Conservation (phyloP, 2,797 vertebrate species). For the Megalops cyprinoides region DNA sequence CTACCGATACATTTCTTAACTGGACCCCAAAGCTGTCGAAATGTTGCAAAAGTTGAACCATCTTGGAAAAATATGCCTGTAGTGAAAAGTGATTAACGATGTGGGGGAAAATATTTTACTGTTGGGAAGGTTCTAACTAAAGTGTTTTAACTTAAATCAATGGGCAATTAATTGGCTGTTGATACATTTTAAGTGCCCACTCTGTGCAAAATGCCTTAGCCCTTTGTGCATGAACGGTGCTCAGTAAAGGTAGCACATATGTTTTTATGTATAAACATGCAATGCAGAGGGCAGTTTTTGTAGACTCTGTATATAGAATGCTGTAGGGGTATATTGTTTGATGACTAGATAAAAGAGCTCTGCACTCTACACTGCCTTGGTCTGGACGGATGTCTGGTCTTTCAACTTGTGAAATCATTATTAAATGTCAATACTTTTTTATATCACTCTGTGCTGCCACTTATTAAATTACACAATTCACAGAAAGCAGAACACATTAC, state of each 20-base stretch:
- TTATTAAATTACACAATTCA: conserved; percentile 6
- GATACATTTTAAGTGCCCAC: background rate
- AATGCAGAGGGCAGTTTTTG: conserved; percentile 57
- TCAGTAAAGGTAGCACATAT: too few relatives aligned
- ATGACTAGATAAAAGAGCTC: conserved; percentile 66
- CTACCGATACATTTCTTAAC: background rate
- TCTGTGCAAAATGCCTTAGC: background rate
- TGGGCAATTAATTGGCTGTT: background rate
- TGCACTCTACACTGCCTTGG: conserved; percentile 70
- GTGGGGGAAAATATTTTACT: too few relatives aligned
- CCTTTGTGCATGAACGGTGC: too few relatives aligned
- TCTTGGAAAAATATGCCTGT: background rate
- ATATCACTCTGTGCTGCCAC: background rate
- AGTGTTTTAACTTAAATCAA: background rate
- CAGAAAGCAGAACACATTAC: too few relatives aligned
- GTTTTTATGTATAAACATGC: too few relatives aligned
- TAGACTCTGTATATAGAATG: conserved; percentile 57
- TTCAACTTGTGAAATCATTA: conserved; percentile 73
- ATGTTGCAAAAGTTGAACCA: background rate
- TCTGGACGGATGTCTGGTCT: conserved; percentile 55
- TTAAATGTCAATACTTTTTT: conserved; percentile 65
- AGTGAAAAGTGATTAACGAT: too few relatives aligned
- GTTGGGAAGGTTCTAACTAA: too few relatives aligned
- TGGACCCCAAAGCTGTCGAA: conserved; percentile 20
- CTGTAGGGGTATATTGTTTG: conserved; percentile 52